These are phyloP conservation scores for Tethea ocularis DNA, from an alignment of 2,888 invertebrate genomes.

Conservation along the genomic window DNA sequence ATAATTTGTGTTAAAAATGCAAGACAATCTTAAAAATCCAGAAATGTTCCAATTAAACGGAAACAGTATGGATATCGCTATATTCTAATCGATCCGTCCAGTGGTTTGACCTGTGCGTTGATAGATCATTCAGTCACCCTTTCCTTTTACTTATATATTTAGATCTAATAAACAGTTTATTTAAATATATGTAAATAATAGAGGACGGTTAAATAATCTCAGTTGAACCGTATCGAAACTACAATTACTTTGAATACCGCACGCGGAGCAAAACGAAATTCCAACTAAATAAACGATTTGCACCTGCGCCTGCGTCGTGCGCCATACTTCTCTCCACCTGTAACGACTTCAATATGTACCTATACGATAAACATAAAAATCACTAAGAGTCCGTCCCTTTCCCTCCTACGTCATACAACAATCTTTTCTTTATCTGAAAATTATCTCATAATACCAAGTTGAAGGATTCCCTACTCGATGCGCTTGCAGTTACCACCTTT, in stretches of 20 bases:
- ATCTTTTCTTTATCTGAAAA: slow-evolving; percentile 47
- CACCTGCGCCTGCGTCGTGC: slow-evolving; percentile 53
- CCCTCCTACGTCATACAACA: slow-evolving; percentile 43
- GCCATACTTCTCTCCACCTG: slow-evolving; percentile 55
- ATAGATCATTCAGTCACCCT: too few species aligned
- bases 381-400: slow-evolving; percentile 56
- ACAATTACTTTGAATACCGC: slow-evolving; percentile 63
- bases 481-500: slow-evolving; percentile 59
- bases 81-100: too few species aligned
- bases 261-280: slow-evolving; percentile 63
- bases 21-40: neutral
- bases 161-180: slow-evolving; percentile 20
- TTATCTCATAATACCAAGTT: slow-evolving; percentile 36
- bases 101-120: too few species aligned
- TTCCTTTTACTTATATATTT: too few species aligned
- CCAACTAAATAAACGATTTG: slow-evolving; percentile 57
- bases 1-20: too few species aligned
- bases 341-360: slow-evolving; percentile 37
- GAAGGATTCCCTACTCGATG: slow-evolving; percentile 50
- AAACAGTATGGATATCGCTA: too few species aligned
- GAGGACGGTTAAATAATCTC: slow-evolving; percentile 38
- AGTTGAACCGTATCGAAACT: slow-evolving; percentile 63
- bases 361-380: slow-evolving; percentile 45
- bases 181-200: slow-evolving; percentile 42
- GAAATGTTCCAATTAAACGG: too few species aligned